Percentiles rank a stretch among this genome's conserved stretches.
Conservation (phyloP, 2,113 vertebrate species). For the Paradisaea rubra region DNA sequence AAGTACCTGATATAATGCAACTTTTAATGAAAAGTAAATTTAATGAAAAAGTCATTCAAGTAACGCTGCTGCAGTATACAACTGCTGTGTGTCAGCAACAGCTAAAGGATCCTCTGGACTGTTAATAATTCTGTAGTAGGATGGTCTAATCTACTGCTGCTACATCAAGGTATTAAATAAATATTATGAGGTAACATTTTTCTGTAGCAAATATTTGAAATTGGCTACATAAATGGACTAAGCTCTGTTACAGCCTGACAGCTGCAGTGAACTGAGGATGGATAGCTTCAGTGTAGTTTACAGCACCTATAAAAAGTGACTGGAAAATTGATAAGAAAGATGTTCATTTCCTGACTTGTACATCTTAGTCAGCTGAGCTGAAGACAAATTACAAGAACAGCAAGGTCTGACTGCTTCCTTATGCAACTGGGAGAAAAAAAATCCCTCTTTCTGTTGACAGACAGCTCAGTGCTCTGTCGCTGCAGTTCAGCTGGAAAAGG, state of each 20-base stretch:
- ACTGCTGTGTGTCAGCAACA: not conserved
- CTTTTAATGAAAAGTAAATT: not conserved
- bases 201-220: not conserved
- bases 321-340: not conserved
- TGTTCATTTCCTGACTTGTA: not conserved
- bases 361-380: not conserved
- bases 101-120: not conserved
- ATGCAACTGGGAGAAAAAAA: not conserved
- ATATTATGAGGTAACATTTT: not conserved
- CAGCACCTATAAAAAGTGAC: not conserved
- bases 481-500: not conserved
- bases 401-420: constrained; percentile 11
- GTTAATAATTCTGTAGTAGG: not conserved
- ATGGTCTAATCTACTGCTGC: not conserved
- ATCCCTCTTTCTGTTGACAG: not conserved
- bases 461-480: not conserved
- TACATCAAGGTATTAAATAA: not conserved
- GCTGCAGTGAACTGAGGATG: not conserved
- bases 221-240: not conserved
- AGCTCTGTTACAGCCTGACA: not conserved
- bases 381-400: not conserved
- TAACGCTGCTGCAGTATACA: not conserved
- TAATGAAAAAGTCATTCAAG: not conserved
- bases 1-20: not conserved
- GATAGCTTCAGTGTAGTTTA: not conserved